Evolutionary conservation across 1,140 invertebrate species (phyloP), one percentile per base, ranked within the genome.

Genomic region (Temnothorax nylanderi): DNA sequence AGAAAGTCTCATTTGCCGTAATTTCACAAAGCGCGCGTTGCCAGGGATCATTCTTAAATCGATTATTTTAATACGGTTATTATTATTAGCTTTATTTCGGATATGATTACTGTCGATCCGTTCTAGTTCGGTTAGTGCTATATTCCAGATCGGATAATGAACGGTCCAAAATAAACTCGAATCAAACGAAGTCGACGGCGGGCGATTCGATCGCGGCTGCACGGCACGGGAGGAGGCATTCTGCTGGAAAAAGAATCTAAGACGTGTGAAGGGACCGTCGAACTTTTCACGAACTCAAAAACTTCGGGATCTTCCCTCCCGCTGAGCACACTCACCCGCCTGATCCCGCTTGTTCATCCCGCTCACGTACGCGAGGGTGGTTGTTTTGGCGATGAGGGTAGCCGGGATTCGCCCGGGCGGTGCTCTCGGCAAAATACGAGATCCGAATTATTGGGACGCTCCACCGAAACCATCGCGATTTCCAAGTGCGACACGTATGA

Each of bases 371-470:
- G 62, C 32, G 56, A 82, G 67, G 87, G 76, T 78, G 84, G 88
- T 89, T 89, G 88, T 89, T 89, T 89, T 82, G 84, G 88, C 34
- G 88, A 75, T 84, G 88, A 76, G 76, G 84, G 75, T 54, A 82
- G 44, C 32, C 21, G 51, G 74, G 75, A 85, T 65, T 71, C 64
- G 78, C 72, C 71, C 64, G 77, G 62, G 77, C 34, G 74, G 54
- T 51, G 86, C 37, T 90, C 74, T 87, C 62, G 76, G 71, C 75
- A 86, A 91, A 91, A 90, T 90, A 89, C 89, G 87, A 71, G 87
- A 88, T 80, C 84, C 82, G 87, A 90, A 91, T 91, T 91, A 91
- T 90, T 85, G 90, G 78, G 77, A 65, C 64, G 64, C 10, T 72
- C 75, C 76, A n/a, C 51, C 64, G 44, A 82, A 86, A 91, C 64